These are phyloP conservation scores for Hucho hucho DNA, from an alignment of 2,113 vertebrate species.

Conservation along the genomic window DNA sequence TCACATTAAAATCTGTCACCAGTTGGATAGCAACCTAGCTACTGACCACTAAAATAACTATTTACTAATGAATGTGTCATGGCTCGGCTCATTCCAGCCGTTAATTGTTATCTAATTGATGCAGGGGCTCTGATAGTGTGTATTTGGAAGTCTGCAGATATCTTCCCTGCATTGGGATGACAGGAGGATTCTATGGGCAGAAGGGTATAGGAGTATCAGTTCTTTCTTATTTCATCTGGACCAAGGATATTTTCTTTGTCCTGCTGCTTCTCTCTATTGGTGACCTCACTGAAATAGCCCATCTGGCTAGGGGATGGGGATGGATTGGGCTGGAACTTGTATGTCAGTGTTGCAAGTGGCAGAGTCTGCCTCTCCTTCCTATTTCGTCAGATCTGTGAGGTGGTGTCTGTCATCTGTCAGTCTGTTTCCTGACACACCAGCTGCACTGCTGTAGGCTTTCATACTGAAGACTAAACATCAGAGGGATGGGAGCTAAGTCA, in stretches of 20 bases:
- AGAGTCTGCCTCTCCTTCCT: neutral
- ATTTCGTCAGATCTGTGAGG: neutral
- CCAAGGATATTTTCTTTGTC: conserved; percentile 17
- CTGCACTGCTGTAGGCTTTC: neutral
- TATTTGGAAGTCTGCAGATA: neutral
- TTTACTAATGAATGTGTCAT: too few relatives aligned
- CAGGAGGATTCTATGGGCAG: neutral
- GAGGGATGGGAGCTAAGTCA: too few relatives aligned
- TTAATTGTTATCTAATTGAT: neutral
- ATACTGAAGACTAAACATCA: too few relatives aligned
- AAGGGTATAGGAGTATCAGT: neutral
- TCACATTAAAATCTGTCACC: too few relatives aligned
- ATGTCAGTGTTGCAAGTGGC: neutral
- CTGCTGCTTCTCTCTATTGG: neutral
- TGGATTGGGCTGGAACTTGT: neutral
- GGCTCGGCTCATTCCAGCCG: neutral
- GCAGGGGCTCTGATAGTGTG: neutral
- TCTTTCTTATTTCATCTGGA: conserved; percentile 16
- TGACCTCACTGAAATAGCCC: neutral
- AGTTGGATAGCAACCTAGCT: too few relatives aligned
- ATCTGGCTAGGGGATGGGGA: neutral
- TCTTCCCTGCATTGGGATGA: neutral
- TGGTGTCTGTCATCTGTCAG: neutral
- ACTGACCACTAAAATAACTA: too few relatives aligned
- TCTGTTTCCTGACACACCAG: neutral